Evolutionary conservation across 2,888 invertebrate genomes (phyloP), one percentile per base, ranked within the genome.

Genomic region (Acleris emargana): DNA sequence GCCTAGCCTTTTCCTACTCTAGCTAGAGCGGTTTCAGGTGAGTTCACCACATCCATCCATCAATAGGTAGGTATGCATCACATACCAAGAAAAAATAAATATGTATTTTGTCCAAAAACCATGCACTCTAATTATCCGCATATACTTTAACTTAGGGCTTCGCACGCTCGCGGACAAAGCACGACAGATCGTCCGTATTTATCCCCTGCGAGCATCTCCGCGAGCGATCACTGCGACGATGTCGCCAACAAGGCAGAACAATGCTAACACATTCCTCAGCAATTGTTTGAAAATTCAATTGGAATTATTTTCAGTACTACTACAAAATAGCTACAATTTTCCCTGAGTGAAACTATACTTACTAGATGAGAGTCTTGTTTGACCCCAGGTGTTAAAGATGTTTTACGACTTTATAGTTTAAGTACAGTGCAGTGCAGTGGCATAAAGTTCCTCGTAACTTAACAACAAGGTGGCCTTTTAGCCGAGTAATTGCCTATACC

Each of bases 161-260:
- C 76, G 78, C 83, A 75, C 76, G 75, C 74, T 74, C 68, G 69
- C 66, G 73, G 73, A 80, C 83, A 79, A 72, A 78, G 71, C 78
- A 80, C 79, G 81, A 86, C 87, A 86, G 84, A 83, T 84, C 84
- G 82, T 71, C 75, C 76, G 81, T 86, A 87, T 89, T 90, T 88
- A 89, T 86, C 78, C 78, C 80, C 25, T n/a, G 43, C 32, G 6
- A 49, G 32, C 50, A 66, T 66, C 66, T 43, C 42, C n/a, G 60
- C 62, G 79, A 76, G 79, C 80, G 81, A 83, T 83, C 82, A 78
- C 69, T 72, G 72, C 69, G 66, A 68, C 55, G 18, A 38, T 50
- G 55, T 62, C 52, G 32, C 25, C 25, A 17, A 18, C 43, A 28
- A n/a, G 25, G 28, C 47, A n/a, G 17, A 16, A 66, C 64, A 60